Evolutionary conservation across 1,140 invertebrate species (phyloP), one percentile per base, ranked within the genome.

Genomic region (Bombus pyrosoma): DNA sequence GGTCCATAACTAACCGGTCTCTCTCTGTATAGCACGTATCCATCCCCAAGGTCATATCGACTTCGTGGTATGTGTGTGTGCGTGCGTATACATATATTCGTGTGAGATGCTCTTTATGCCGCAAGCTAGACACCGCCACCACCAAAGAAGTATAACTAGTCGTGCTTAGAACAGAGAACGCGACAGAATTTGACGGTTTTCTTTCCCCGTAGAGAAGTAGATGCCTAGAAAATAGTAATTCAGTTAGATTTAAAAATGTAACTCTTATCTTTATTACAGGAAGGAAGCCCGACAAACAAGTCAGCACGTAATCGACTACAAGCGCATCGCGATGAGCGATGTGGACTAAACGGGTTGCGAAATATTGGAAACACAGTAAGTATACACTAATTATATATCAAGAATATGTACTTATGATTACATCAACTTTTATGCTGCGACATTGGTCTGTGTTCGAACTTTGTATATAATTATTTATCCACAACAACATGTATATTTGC

Each of bases 311-410:
- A 85, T 79, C 90, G 93, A 79, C 78, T 92, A 47, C 91, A 92
- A 43, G 86, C 86, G 39, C 90, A 92, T 71, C 92, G 93, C 25
- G 94, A 94, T 85, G 93, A 94, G 79, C 92, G 92, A 53, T 93
- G 94, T 81, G 98, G 98, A 87, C 95, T 98, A 82, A 98, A 98
- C 93, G 98, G 98, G 28, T 96, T 99, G 47, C 96, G 97, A 92
- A 99, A 99, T 95, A 98, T 99, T 92, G 98, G 98, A 91, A 99
- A 99, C 95, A 99, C 98, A 72, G 96, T 97, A 93, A 96, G 96
- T 95, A 90, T 32, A 37, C 1, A 22, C 28, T 28, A 62, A 62
- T 59, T 59, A 59, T 59, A 59, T n/a, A n/a, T 62, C 59, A 12
- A 62, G 12, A 62, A 62, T n/a, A 22, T 53, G 18, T 53, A 53